Evolutionary conservation across 2,888 invertebrate species (phyloP), one percentile per base, ranked within the genome.

Genomic region (Nymphalis polychloros): DNA sequence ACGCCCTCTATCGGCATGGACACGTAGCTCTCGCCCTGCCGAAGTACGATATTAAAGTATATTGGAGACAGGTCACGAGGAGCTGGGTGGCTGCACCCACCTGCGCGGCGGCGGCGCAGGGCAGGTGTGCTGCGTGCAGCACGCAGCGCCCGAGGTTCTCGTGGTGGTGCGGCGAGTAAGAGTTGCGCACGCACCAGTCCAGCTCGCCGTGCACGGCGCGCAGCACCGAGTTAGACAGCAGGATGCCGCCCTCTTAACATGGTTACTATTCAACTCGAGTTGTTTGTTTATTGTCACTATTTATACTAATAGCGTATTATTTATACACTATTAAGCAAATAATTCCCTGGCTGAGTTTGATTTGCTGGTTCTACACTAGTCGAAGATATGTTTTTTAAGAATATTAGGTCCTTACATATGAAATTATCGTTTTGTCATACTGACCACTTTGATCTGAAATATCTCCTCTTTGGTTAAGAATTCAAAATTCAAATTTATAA

Each of bases 131-230:
- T 41, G 96, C 95, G 85, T 96, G 96, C 72, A 95, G 88, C 74
- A 97, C 94, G 84, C 98, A 98, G 73, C 97, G 94, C n/a, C 98
- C 98, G 72, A 98, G 93, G 91, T 97, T 98, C 82, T 97, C 95
- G 84, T 96, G 96, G 81, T 97, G 96, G 77, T 95, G 96, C 73
- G 95, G 95, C 1, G 97, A 96, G 81, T 96, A 95, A 1, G 97
- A 96, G 88, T 97, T 97, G 75, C 96, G 95, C 23, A 97, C 96
- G 86, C 98, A 98, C 96, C 97, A 97, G 83, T 98, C 97, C 78
- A 98, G 90, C 84, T 96, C 95, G 55, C 92, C 93, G 78, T 96
- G 95, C 77, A 98, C 94, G 72, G 95, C 95, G 70, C 95, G 94
- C 78, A 98, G 93, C 50, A 98, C 95, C 0, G 97, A 96, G 89